phyloP scores from a whole-genome alignment of 2,113 vertebrate genomes.

The Psittacus erithacus region DNA sequence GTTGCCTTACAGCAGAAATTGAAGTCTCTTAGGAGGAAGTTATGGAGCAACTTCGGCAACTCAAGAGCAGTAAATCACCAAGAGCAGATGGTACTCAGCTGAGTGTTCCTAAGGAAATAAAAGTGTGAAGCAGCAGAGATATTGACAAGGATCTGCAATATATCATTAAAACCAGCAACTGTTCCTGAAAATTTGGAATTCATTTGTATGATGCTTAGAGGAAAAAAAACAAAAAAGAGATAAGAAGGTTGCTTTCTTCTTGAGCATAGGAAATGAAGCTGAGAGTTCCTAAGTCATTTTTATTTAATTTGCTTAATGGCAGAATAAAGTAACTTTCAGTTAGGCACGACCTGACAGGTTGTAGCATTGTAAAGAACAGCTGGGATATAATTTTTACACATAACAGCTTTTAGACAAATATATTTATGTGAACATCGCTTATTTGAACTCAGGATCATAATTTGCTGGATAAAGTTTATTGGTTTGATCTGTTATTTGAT shows the following conservation, averaged over 20 bases:
- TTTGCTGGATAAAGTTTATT: not conserved
- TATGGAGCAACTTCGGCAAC: conserved; percentile 67
- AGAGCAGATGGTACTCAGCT: conserved; percentile 75
- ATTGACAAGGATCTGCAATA: conserved; percentile 66
- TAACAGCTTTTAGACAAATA: not conserved
- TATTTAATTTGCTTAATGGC: not conserved
- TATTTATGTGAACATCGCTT: not conserved
- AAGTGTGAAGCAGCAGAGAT: conserved; percentile 75
- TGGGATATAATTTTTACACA: not conserved
- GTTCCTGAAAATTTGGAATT: conserved; percentile 66
- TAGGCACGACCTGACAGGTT: not conserved
- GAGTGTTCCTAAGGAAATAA: conserved; percentile 76
- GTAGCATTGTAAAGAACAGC: not conserved
- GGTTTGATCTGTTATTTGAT: not conserved
- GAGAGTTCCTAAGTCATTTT: not conserved
- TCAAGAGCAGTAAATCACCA: conserved; percentile 73
- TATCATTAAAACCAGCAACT: conserved; percentile 67
- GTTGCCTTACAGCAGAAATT: conserved; percentile 50
- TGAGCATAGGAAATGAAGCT: not conserved
- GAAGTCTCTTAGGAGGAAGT: conserved; percentile 68
- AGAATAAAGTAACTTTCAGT: not conserved
- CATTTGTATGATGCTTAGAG: conserved; percentile 39
- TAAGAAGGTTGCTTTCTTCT: not conserved
- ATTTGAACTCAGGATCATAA: not conserved
- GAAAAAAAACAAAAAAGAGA: not conserved